A percentile compares a stretch with the other conserved stretches of the same genome.
phyloP scores from a whole-genome alignment of 2,888 invertebrate genomes.

The Andrena flavipes region DNA sequence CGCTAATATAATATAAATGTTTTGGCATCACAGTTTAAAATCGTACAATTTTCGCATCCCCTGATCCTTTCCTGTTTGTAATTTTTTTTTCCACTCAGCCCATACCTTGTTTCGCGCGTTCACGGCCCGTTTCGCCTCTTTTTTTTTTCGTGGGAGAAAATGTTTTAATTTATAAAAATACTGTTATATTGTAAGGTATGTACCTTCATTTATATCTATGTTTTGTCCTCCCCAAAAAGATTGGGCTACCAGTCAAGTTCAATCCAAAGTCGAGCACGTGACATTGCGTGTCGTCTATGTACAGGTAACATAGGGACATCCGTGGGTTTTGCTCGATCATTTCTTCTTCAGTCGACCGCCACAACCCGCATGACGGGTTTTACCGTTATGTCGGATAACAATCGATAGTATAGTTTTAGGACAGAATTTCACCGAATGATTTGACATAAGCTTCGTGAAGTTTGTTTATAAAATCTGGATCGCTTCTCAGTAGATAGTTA shows the following conservation, averaged over 20 bases:
- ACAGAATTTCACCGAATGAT: constrained; percentile 90
- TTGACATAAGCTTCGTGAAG: constrained; percentile 97
- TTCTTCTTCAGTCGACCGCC: constrained; percentile 65
- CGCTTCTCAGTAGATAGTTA: constrained; percentile 93
- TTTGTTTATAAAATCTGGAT: constrained; percentile 94
- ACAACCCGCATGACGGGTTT: constrained; percentile 68
- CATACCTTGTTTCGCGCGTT: constrained; percentile 26
- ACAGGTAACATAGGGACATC: constrained; percentile 62
- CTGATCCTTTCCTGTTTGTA: constrained; percentile 16
- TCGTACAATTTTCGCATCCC: constrained; percentile 57
- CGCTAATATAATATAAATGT: constrained; percentile 71
- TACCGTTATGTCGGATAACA: constrained; percentile 42
- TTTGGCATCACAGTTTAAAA: constrained; percentile 75
- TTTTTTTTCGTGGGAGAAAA: constrained; percentile 61
- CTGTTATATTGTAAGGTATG: constrained; percentile 63
- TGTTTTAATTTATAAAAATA: constrained; percentile 72
- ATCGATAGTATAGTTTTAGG: constrained; percentile 76
- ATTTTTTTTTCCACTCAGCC: constrained; percentile 29
- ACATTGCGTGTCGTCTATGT: constrained; percentile 55
- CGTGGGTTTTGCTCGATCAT: constrained; percentile 53
- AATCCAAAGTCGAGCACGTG: constrained; percentile 64
- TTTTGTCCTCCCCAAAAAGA: constrained; percentile 52
- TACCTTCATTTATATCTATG: constrained; percentile 54
- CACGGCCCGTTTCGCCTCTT: constrained; percentile 35
- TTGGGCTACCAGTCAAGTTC: constrained; percentile 55